Conservation (phyloP, 2,113 vertebrate species). For the Euleptes europaea region DNA sequence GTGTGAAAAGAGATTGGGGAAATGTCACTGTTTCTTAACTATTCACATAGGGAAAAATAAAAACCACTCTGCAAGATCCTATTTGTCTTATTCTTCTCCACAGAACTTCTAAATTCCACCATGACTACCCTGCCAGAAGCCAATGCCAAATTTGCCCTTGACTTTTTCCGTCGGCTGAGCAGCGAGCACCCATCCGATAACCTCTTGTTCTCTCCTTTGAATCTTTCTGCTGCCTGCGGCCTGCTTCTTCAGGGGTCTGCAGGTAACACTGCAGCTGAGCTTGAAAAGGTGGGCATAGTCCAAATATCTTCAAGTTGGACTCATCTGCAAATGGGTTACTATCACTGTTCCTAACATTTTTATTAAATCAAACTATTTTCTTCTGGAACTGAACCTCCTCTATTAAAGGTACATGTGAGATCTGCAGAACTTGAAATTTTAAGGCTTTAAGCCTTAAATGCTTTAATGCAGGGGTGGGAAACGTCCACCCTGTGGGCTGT, state of each 20-base stretch:
- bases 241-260: not conserved
- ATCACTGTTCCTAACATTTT: not conserved
- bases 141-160: not conserved
- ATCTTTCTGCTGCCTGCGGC: not conserved
- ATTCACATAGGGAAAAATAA: not conserved
- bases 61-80: not conserved
- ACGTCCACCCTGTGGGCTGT: no score
- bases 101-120: not conserved
- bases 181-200: not conserved
- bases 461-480: no score
- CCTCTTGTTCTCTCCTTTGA: not conserved
- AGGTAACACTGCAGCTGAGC: not conserved
- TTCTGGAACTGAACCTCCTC: not conserved
- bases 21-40: not conserved
- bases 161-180: not conserved
- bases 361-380: not conserved
- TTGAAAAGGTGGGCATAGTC: not conserved
- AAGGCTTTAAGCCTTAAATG: not conserved
- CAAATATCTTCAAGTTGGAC: not conserved
- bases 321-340: not conserved
- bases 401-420: not conserved
- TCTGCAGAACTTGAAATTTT: not conserved
- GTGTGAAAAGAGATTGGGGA: no score
- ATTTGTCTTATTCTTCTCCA: not conserved
- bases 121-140: not conserved